A percentile compares a stretch with the other conserved stretches of the same genome.
These are phyloP conservation scores for Galerucella nymphaeae DNA, from an alignment of 2,888 invertebrate species.

Conservation along the genomic window DNA sequence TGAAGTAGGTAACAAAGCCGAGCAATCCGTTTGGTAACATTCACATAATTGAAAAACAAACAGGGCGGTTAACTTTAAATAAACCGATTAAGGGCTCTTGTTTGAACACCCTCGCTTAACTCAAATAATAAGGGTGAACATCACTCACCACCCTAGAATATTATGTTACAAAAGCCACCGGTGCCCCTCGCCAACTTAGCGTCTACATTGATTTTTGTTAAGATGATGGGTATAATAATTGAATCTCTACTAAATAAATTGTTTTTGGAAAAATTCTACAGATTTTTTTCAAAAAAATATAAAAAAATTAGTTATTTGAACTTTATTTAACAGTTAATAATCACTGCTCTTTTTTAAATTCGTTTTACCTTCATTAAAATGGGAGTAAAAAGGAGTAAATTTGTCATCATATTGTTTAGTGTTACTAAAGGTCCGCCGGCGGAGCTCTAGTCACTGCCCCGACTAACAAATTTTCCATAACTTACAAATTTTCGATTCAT, in stretches of 20 bases:
- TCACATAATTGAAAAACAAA: constrained; percentile 60
- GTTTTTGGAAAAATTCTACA: background rate
- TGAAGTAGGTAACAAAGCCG: constrained; percentile 24
- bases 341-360: too few relatives aligned
- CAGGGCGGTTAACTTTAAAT: constrained; percentile 59
- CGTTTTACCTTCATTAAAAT: too few relatives aligned
- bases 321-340: too few relatives aligned
- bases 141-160: constrained; percentile 49
- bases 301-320: too few relatives aligned
- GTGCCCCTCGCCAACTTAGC: constrained; percentile 28
- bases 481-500: constrained; percentile 31
- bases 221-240: constrained; percentile 25
- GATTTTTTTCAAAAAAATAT: background rate
- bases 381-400: too few relatives aligned
- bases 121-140: constrained; percentile 46
- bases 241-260: background rate
- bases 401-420: too few relatives aligned
- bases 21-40: constrained; percentile 47
- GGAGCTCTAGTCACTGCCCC: too few relatives aligned
- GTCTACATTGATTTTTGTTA: constrained; percentile 32
- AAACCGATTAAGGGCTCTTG: constrained; percentile 58
- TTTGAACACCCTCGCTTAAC: constrained; percentile 52
- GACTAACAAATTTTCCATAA: constrained; percentile 4
- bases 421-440: too few relatives aligned
- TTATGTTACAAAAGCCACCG: constrained; percentile 58